Conservation (phyloP, 2,113 vertebrate genomes). For the Pterocles gutturalis region DNA sequence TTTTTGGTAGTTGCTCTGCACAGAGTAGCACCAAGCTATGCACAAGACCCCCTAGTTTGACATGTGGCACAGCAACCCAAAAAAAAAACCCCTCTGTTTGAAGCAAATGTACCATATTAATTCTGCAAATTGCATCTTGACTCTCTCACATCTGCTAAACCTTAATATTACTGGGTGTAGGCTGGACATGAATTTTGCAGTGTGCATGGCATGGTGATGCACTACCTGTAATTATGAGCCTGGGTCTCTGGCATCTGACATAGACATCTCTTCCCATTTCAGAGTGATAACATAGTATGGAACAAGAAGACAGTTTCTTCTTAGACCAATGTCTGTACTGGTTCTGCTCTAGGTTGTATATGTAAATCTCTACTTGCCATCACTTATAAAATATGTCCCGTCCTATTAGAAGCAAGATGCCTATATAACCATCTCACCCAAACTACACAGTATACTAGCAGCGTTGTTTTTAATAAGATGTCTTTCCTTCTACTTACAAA, state of each 20-base stretch:
- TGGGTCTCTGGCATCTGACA: neutral
- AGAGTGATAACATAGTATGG: neutral
- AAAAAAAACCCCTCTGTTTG: neutral
- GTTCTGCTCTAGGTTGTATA: neutral
- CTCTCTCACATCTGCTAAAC: neutral
- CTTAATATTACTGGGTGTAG: neutral
- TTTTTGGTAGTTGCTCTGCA: neutral
- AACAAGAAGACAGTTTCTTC: neutral
- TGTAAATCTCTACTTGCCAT: neutral
- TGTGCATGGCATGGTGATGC: fast-evolving
- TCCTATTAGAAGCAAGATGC: neutral
- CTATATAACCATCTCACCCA: neutral
- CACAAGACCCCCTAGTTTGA: neutral
- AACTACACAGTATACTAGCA: neutral
- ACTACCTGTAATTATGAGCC: fast-evolving
- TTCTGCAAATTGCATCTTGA: neutral
- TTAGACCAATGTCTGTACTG: neutral
- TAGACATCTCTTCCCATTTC: neutral
- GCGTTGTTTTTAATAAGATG: neutral
- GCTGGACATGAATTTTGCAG: neutral
- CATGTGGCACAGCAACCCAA: fast-evolving
- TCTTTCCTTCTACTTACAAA: neutral
- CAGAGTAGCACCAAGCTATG: neutral
- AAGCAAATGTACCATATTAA: neutral
- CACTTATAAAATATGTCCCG: neutral